These are phyloP conservation scores for Syngnathus floridae DNA, from an alignment of 2,113 vertebrate species.

Conservation along the genomic window DNA sequence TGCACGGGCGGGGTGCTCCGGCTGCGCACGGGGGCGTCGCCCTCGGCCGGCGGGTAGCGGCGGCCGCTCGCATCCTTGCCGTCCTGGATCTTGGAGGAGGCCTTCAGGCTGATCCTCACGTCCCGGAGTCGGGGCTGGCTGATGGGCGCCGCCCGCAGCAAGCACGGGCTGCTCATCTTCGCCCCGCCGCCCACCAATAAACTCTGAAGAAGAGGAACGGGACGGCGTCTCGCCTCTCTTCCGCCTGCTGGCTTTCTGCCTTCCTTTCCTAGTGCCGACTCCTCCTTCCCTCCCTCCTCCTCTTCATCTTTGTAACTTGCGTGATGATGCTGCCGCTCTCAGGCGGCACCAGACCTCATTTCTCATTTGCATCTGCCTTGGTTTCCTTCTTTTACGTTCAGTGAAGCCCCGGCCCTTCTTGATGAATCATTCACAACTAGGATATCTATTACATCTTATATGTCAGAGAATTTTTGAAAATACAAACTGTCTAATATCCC, in stretches of 20 bases:
- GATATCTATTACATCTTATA: too few species aligned
- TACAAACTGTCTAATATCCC: too few species aligned
- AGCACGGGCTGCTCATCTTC: conserved; percentile 73
- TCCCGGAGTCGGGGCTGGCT: conserved; percentile 67
- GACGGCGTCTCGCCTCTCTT: conserved; percentile 54
- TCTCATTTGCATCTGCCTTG: conserved; percentile 30
- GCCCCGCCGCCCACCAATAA: conserved; percentile 26
- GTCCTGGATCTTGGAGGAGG: conserved; percentile 26
- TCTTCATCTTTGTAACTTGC: conserved; percentile 34
- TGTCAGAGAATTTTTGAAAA: too few species aligned
- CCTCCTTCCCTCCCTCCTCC: conserved; percentile 18
- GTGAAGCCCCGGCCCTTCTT: conserved; percentile 41
- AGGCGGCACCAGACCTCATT: conserved; percentile 30
- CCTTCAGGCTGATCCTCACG: conserved; percentile 71
- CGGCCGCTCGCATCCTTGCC: conserved; percentile 39
- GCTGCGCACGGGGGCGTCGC: conserved; percentile 59
- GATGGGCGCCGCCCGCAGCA: conserved; percentile 64
- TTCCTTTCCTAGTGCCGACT: conserved; percentile 56
- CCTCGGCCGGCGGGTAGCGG: conserved; percentile 39
- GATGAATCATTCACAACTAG: conserved; percentile 31
- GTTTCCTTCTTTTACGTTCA: conserved; percentile 9
- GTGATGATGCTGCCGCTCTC: conserved; percentile 48
- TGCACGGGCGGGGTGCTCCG: conserved; percentile 69
- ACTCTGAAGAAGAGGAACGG: conserved; percentile 37
- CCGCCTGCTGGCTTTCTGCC: conserved; percentile 57